Base-by-base conservation (phyloP, 2,888 invertebrate species). In the Orthosia gracilis region DNA sequence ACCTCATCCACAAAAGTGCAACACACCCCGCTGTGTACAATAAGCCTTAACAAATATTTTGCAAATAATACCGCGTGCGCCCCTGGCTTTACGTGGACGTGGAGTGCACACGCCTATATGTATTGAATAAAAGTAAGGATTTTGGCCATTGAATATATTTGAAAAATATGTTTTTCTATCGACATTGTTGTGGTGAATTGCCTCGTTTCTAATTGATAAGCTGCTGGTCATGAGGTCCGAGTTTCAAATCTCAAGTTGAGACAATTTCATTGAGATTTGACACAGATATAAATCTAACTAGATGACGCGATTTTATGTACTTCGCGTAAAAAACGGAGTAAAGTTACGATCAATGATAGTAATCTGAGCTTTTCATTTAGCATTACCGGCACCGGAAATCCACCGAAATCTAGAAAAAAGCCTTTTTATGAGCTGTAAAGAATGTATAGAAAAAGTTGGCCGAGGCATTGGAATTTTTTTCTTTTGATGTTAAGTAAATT, bases 11-110 rank as follows among this genome's bases (percentile, higher is more conserved):
- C 80, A 84, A 86, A 86, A 85, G 85, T 80, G 82, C 86, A 85
- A 84, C 85, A 71, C 69, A 64, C 72, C 75, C 82, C 77, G 84
- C 84, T 70, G 78, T 67, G 76, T 71, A 75, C 78, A 81, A 83
- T 79, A 82, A 68, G 80, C 63, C 58, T 73, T 67, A 83, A 83
- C 85, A 86, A 86, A 85, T 85, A 86, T 86, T 86, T 85, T 17
- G 74, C 80, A 86, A 85, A 85, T 80, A 80, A 82, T 84, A 84
- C 73, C 62, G 61, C 58, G 65, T 68, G 82, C 73, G 62, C 52
- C 67, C 21, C 54, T 59, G 64, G 73, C 49, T 79, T 80, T 47
- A 66, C 45, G 45, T 54, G 0, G 15, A 66, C 45, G 45, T 58
- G 0, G 15, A 73, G 55, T 73, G 55, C 18, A 40, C 66, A 74